Evolutionary conservation across 2,888 invertebrate genomes (phyloP).

Genomic region (Falcaria lacertinaria): DNA sequence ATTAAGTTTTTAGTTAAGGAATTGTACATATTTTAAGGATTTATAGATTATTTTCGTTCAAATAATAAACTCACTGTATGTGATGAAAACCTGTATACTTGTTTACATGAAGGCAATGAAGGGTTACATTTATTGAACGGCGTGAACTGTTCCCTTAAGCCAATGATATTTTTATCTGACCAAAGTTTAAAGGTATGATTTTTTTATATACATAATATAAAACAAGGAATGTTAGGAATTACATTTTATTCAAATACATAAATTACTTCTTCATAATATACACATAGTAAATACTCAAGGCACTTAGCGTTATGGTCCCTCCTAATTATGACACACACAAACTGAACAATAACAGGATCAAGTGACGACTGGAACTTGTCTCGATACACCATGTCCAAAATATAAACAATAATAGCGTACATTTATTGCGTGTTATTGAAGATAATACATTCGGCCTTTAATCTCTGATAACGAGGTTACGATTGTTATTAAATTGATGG

Average conservation of each 20-base stretch:
- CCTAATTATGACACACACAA: conserved; percentile 49
- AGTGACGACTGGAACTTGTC: conserved; percentile 1
- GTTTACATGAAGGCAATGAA: conserved; percentile 27
- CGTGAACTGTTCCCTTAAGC: not conserved
- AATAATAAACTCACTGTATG: conserved; percentile 73
- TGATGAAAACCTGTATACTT: conserved; percentile 39
- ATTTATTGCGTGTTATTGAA: not conserved
- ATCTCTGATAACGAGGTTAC: not conserved
- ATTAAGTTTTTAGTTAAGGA: conserved; percentile 67
- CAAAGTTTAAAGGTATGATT: too few species aligned
- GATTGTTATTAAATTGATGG: not conserved
- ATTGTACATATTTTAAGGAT: conserved; percentile 75
- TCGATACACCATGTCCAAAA: not conserved
- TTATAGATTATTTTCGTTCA: conserved; percentile 77
- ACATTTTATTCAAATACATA: conserved; percentile 27
- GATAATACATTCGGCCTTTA: not conserved
- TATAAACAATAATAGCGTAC: not conserved
- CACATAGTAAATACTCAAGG: conserved; percentile 63
- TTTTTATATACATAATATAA: too few species aligned
- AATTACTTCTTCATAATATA: conserved; percentile 55
- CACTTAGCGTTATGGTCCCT: conserved; percentile 76
- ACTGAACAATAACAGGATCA: conserved; percentile 14
- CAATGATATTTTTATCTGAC: too few species aligned
- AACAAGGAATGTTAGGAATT: conserved; percentile 10
- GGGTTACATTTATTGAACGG: not conserved